Percentiles rank a stretch among this genome's conserved stretches.
Conservation (phyloP, 1,140 invertebrate genomes). For the Ooceraea biroi region DNA sequence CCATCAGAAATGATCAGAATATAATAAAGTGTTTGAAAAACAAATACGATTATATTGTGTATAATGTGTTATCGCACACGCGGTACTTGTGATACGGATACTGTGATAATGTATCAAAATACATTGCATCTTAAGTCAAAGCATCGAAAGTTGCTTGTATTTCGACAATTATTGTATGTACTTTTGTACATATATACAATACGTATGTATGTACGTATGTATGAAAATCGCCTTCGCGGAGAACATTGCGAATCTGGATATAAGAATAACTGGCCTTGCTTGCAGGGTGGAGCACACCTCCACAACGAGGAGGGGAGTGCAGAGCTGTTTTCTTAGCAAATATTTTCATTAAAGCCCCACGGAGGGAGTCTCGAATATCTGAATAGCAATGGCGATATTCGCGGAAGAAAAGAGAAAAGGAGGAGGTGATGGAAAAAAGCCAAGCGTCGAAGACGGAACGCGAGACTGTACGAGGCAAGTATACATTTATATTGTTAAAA, state of each 20-base stretch:
- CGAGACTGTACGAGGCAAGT: slow-evolving; percentile 43
- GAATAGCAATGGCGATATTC: slow-evolving; percentile 79
- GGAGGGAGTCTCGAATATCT: slow-evolving; percentile 78
- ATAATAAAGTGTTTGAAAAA: too few species aligned
- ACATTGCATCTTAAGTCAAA: too few species aligned
- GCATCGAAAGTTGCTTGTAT: too few species aligned
- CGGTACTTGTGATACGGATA: too few species aligned
- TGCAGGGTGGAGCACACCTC: slow-evolving; percentile 26
- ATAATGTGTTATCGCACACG: too few species aligned
- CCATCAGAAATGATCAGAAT: too few species aligned
- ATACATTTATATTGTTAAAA: slow-evolving; percentile 71
- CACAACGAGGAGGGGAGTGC: slow-evolving; percentile 10
- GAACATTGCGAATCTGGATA: slow-evolving; percentile 76
- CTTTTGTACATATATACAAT: too few species aligned
- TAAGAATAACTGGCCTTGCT: slow-evolving; percentile 79
- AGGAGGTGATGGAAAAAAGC: slow-evolving; percentile 46
- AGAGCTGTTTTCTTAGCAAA: slow-evolving; percentile 81
- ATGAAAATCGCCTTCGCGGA: slow-evolving; percentile 74
- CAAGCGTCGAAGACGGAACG: slow-evolving; percentile 58
- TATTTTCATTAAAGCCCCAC: slow-evolving; percentile 81
- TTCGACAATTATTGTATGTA: too few species aligned
- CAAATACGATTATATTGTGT: too few species aligned
- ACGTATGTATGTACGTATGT: not conserved
- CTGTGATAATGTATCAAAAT: too few species aligned
- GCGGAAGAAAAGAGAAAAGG: not conserved